Percentiles rank a stretch among this genome's conserved stretches.
Conservation (phyloP, 2,113 vertebrate species). For the Bubalus kerabau region DNA sequence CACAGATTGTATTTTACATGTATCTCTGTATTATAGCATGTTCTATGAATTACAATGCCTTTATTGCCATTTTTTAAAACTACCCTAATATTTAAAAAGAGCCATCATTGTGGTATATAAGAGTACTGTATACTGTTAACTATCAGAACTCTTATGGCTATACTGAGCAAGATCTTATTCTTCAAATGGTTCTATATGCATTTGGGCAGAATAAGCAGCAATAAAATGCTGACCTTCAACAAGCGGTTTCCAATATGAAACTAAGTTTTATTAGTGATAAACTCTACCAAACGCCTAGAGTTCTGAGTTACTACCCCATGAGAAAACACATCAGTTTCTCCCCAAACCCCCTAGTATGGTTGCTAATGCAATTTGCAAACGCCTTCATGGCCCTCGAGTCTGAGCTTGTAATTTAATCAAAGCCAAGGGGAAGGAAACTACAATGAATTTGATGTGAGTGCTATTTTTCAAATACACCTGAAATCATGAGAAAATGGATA, state of each 20-base stretch:
- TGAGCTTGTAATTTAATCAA: conserved; percentile 41
- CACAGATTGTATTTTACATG: conserved; percentile 90
- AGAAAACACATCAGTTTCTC: neutral
- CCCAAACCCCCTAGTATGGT: neutral
- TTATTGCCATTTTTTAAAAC: conserved; percentile 71
- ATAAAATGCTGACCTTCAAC: conserved; percentile 39
- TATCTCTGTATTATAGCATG: conserved; percentile 86
- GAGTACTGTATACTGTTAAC: conserved; percentile 69
- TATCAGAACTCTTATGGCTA: conserved; percentile 65
- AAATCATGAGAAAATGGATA: conserved; percentile 28
- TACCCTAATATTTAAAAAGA: conserved; percentile 70
- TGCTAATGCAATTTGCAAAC: neutral
- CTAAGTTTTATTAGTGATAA: conserved; percentile 45
- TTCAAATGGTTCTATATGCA: conserved; percentile 49
- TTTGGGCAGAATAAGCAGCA: conserved; percentile 59
- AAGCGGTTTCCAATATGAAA: conserved; percentile 11
- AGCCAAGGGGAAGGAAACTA: neutral
- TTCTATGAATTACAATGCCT: conserved; percentile 84
- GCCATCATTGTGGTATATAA: conserved; percentile 58
- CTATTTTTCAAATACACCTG: conserved; percentile 15
- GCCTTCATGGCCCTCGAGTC: neutral
- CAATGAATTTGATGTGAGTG: neutral
- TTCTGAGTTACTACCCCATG: neutral
- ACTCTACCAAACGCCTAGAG: neutral
- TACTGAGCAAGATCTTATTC: conserved; percentile 45